phyloP scores from a whole-genome alignment of 2,797 vertebrate genomes.

The Phataginus tricuspis region DNA sequence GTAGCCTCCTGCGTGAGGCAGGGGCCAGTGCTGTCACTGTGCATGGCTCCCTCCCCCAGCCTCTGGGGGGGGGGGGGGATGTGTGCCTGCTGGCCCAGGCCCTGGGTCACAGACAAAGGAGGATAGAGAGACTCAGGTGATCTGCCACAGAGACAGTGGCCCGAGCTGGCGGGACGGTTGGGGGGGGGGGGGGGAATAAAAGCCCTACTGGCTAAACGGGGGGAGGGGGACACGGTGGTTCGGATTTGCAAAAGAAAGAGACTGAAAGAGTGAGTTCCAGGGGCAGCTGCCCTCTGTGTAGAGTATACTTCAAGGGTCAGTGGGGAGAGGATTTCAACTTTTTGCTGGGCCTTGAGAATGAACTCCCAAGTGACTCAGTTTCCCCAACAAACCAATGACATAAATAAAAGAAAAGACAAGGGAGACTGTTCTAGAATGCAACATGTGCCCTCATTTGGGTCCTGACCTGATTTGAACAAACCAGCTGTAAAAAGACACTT shows the following conservation, averaged over 20 bases:
- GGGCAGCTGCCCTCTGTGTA: neutral
- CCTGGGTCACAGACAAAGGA: neutral
- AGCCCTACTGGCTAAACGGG: neutral
- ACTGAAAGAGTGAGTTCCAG: fast-evolving
- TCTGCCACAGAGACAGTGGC: neutral
- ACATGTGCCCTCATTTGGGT: fast-evolving
- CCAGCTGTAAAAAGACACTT: neutral
- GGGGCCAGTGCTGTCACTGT: fast-evolving
- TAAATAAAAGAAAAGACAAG: no score
- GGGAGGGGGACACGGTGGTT: no score
- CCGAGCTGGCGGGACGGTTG: fast-evolving
- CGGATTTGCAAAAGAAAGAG: neutral
- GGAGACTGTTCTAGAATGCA: neutral
- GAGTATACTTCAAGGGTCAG: neutral
- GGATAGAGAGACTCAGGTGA: neutral
- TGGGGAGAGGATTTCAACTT: no score
- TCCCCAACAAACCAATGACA: neutral
- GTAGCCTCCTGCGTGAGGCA: fast-evolving
- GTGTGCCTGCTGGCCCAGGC: neutral
- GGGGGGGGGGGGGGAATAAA: neutral
- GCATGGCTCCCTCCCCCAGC: neutral
- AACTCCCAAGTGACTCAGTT: neutral
- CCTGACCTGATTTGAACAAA: neutral
- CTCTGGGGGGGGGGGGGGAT: no score
- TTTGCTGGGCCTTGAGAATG: neutral